These are phyloP conservation scores for Ovibos moschatus DNA, from an alignment of 2,113 vertebrate genomes.

Conservation along the genomic window DNA sequence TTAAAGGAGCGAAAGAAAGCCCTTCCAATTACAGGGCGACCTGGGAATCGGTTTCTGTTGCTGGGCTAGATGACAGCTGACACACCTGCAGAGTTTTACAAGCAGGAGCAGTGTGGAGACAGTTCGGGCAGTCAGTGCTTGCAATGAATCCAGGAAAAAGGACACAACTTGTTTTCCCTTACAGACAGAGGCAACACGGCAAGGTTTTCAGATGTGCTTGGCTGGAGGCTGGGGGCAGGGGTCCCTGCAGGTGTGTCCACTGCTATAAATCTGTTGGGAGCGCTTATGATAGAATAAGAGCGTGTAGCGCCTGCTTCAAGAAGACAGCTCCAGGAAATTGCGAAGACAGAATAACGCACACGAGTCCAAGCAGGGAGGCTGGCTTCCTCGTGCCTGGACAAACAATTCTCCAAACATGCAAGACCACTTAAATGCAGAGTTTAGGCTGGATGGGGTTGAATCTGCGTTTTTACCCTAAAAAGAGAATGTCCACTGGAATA, in stretches of 20 bases:
- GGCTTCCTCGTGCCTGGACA: background rate
- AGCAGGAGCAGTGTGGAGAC: background rate
- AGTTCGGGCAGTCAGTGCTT: background rate
- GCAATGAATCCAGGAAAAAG: accelerated
- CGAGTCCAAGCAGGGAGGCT: accelerated
- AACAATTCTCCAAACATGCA: accelerated
- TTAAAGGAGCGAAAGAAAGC: slow-evolving; percentile 55
- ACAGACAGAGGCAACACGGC: accelerated
- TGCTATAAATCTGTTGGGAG: background rate
- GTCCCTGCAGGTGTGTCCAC: background rate
- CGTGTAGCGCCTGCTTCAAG: accelerated
- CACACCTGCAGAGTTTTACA: slow-evolving; percentile 82
- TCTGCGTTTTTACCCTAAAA: accelerated
- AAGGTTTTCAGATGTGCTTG: accelerated
- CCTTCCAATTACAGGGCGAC: slow-evolving; percentile 39
- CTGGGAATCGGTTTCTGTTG: slow-evolving; percentile 18
- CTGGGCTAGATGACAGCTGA: slow-evolving; percentile 70
- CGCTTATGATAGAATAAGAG: accelerated
- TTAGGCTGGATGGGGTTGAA: background rate
- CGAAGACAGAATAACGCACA: accelerated
- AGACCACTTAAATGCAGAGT: accelerated
- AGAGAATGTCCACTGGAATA: background rate
- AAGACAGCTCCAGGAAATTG: background rate
- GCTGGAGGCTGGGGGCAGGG: too few relatives aligned
- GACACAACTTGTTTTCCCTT: accelerated